These are phyloP conservation scores for Stichopus horrens DNA, from an alignment of 53 echinoderm and acorn worm genomes.

Conservation along the genomic window DNA sequence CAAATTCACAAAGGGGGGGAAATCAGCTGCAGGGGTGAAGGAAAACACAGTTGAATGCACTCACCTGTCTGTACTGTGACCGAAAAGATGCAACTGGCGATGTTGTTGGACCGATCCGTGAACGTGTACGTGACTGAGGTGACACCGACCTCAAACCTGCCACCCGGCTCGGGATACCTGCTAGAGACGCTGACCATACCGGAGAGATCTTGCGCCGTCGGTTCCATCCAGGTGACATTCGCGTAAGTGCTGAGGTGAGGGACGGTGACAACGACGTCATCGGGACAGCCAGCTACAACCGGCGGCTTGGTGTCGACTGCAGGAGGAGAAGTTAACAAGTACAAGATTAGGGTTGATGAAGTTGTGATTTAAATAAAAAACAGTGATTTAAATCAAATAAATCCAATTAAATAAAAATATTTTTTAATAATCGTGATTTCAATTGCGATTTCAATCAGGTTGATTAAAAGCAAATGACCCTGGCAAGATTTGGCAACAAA, in stretches of 20 bases:
- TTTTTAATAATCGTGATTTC: no score
- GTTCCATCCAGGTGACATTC: conserved; percentile 34
- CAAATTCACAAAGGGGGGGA: no score
- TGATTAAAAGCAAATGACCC: no score
- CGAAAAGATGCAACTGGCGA: conserved; percentile 25
- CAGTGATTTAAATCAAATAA: no score
- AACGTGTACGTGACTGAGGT: conserved; percentile 44
- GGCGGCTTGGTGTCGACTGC: conserved; percentile 27
- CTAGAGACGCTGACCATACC: not conserved
- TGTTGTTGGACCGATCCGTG: conserved; percentile 20
- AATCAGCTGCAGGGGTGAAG: no score
- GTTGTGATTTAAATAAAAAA: no score
- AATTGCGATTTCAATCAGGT: no score
- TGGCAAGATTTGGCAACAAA: no score
- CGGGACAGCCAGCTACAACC: conserved; percentile 7
- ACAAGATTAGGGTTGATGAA: no score
- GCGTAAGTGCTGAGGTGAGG: not conserved
- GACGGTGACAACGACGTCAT: not conserved
- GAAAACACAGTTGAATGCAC: not conserved
- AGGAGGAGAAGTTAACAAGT: not conserved
- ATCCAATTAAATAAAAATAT: no score
- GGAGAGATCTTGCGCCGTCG: conserved; percentile 38
- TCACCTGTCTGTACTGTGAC: conserved; percentile 31
- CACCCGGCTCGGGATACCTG: conserved; percentile 16
- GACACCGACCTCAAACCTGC: conserved; percentile 22